These are phyloP conservation scores for Eulimnadia texana DNA, from an alignment of 1,140 invertebrate species.

Conservation along the genomic window DNA sequence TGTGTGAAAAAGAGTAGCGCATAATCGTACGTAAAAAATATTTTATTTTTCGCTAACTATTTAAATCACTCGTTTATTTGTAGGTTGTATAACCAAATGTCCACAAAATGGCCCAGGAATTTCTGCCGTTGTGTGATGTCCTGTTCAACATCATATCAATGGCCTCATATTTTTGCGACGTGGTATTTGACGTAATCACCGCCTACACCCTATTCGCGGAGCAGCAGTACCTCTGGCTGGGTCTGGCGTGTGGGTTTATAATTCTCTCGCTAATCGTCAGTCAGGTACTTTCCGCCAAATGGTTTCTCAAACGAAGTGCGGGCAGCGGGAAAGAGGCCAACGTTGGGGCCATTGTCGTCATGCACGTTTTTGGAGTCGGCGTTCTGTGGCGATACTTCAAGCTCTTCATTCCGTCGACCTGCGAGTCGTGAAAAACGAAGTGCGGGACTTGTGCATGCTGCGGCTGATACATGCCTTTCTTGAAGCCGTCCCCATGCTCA, in stretches of 20 bases:
- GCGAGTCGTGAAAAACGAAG: slow-evolving; percentile 65
- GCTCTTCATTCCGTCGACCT: slow-evolving; percentile 69
- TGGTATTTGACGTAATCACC: slow-evolving; percentile 74
- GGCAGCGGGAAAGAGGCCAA: slow-evolving; percentile 20
- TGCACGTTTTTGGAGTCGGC: slow-evolving; percentile 64
- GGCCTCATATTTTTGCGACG: slow-evolving; percentile 79
- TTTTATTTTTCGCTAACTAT: no score
- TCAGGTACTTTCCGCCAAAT: slow-evolving; percentile 41
- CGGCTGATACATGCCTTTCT: slow-evolving; percentile 72
- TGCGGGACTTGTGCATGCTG: slow-evolving; percentile 58
- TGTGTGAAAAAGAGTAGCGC: no score
- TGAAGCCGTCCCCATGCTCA: slow-evolving; percentile 69
- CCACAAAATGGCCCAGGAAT: slow-evolving; percentile 36
- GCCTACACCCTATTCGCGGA: slow-evolving; percentile 60
- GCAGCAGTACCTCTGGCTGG: slow-evolving; percentile 40
- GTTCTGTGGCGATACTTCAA: slow-evolving; percentile 80
- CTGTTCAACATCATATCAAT: slow-evolving; percentile 81
- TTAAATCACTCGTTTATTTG: no score
- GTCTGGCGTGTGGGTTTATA: slow-evolving; percentile 48
- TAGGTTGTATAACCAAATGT: not conserved
- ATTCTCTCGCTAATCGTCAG: slow-evolving; percentile 52
- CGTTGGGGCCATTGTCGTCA: slow-evolving; percentile 29
- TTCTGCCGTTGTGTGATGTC: slow-evolving; percentile 72
- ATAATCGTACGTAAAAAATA: no score
- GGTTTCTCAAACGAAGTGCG: slow-evolving; percentile 35